Conservation (phyloP, 2,113 vertebrate species). For the Hippocampus mohnikei region DNA sequence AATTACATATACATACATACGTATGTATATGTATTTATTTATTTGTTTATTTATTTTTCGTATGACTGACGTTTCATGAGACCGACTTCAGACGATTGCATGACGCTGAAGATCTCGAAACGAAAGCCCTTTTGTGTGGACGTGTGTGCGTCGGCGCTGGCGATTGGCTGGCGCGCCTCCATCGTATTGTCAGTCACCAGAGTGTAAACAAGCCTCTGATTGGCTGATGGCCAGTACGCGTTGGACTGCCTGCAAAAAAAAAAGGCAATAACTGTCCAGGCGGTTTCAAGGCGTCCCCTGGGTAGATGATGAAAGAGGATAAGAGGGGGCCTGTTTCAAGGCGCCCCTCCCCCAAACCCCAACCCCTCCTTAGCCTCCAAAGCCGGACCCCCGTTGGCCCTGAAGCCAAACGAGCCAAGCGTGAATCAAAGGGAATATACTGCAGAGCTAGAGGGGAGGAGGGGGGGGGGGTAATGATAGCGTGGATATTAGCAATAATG, state of each 20-base stretch:
- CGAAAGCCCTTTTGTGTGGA: constrained; percentile 27
- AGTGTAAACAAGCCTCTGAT: constrained; percentile 97
- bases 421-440: constrained; percentile 83
- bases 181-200: constrained; percentile 84
- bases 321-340: constrained; percentile 85
- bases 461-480: constrained; percentile 65
- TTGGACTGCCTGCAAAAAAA: constrained; percentile 78
- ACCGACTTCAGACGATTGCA: constrained; percentile 44
- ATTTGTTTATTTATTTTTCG: too few relatives aligned
- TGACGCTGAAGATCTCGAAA: constrained; percentile 63
- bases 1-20: too few relatives aligned
- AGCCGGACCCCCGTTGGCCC: constrained; percentile 81
- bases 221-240: constrained; percentile 92
- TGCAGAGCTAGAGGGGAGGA: constrained; percentile 55
- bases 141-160: not conserved
- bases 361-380: constrained; percentile 21
- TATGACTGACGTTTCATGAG: constrained; percentile 36
- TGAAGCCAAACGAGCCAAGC: constrained; percentile 81
- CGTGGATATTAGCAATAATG: constrained; percentile 73
- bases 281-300: constrained; percentile 87
- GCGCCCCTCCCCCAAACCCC: constrained; percentile 55
- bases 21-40: not conserved
- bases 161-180: constrained; percentile 84
- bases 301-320: constrained; percentile 87
- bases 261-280: constrained; percentile 87